A percentile compares a stretch with the other conserved stretches of the same genome.
phyloP scores from a whole-genome alignment of 2,888 invertebrate species.

The Cephonodes hylas region DNA sequence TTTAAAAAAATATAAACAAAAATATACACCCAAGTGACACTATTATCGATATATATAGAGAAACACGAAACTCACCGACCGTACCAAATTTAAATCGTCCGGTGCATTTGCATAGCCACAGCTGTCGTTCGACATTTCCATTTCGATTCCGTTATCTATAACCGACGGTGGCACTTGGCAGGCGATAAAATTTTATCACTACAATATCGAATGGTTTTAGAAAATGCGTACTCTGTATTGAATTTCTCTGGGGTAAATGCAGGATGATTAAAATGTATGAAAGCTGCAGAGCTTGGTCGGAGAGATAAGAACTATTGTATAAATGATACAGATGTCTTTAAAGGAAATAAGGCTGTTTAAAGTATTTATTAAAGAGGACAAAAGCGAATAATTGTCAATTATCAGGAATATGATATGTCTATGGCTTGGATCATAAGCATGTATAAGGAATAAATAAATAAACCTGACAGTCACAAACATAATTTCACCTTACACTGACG shows the following conservation, averaged over 20 bases:
- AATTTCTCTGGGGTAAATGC: background rate
- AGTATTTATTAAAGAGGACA: too few species aligned
- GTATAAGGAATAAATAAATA: too few species aligned
- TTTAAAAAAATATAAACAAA: too few species aligned
- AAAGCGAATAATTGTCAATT: too few species aligned
- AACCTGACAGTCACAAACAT: too few species aligned
- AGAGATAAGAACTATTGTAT: too few species aligned
- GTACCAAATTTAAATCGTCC: constrained; percentile 52
- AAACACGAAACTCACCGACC: constrained; percentile 29
- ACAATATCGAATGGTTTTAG: constrained; percentile 12
- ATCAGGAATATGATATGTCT: too few species aligned
- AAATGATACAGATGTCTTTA: too few species aligned
- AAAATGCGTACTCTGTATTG: constrained; percentile 5
- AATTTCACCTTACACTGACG: too few species aligned
- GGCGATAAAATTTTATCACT: constrained; percentile 31
- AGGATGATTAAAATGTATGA: background rate
- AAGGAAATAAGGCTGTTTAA: too few species aligned
- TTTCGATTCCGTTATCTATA: constrained; percentile 43
- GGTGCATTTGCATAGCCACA: constrained; percentile 55
- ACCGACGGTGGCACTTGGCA: constrained; percentile 34
- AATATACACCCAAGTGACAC: background rate
- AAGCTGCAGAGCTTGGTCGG: too few species aligned
- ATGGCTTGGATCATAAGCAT: too few species aligned
- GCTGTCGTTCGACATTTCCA: constrained; percentile 47
- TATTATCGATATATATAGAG: constrained; percentile 20